These are phyloP conservation scores for Chloroclysta siterata DNA, from an alignment of 2,888 invertebrate species.

Conservation along the genomic window DNA sequence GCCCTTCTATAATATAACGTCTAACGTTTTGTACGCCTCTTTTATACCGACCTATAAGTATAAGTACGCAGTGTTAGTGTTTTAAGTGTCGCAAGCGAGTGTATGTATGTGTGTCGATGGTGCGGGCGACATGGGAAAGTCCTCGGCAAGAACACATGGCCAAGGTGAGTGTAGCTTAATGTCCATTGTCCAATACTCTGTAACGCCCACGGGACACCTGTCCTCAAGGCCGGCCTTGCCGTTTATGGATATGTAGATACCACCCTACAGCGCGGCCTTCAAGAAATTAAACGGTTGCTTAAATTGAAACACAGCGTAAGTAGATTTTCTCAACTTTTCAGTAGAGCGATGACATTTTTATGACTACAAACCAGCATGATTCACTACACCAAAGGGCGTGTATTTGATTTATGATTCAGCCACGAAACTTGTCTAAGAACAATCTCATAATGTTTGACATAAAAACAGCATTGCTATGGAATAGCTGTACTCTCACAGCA, in stretches of 20 bases:
- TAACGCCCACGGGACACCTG: conserved; percentile 58
- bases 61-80: conserved; percentile 77
- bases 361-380: neutral
- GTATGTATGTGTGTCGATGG: conserved; percentile 81
- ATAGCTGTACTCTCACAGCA: neutral
- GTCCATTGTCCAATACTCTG: conserved; percentile 42
- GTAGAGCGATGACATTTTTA: neutral
- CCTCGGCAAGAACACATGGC: conserved; percentile 85
- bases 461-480: neutral
- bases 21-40: conserved; percentile 81
- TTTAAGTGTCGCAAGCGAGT: conserved; percentile 72
- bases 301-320: neutral
- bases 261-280: conserved; percentile 36
- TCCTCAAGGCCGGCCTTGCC: conserved; percentile 54
- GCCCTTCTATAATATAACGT: conserved; percentile 82
- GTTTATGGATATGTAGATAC: conserved; percentile 37
- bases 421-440: too few species aligned
- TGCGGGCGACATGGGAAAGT: conserved; percentile 85
- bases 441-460: neutral
- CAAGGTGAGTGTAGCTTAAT: conserved; percentile 74
- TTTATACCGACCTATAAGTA: conserved; percentile 81
- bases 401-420: neutral
- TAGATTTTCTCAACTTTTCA: neutral
- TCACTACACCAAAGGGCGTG: neutral
- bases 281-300: conserved; percentile 16